phyloP scores from a whole-genome alignment of 2,888 invertebrate species.

The Thysanoteuthis rhombus region DNA sequence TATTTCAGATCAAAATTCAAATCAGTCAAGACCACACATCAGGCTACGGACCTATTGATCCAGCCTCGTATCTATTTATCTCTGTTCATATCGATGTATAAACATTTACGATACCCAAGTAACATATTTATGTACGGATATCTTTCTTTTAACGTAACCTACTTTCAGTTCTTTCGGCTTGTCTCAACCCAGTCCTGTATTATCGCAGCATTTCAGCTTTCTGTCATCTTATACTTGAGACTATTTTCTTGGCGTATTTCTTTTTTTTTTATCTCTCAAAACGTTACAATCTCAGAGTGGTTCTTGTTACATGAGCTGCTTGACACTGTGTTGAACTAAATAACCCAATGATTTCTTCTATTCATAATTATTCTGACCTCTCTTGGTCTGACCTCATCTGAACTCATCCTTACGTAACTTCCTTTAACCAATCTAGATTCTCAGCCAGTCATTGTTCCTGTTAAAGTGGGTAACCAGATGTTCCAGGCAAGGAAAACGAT shows the following conservation, averaged over 20 bases:
- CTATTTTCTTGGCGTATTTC: not conserved
- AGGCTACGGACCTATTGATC: no score
- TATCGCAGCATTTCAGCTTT: not conserved
- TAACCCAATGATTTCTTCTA: not conserved
- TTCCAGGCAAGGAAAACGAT: not conserved
- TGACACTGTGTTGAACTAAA: not conserved
- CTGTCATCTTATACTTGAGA: not conserved
- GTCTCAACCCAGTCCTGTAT: not conserved
- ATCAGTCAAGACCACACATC: no score
- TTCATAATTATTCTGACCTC: not conserved
- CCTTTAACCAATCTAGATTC: not conserved
- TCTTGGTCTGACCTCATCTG: not conserved
- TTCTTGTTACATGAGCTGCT: not conserved
- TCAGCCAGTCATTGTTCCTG: not conserved
- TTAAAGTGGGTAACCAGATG: not conserved
- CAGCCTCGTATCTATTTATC: no score
- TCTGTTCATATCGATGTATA: no score
- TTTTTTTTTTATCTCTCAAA: no score
- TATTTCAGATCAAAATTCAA: no score
- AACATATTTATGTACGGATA: not conserved
- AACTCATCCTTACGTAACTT: not conserved
- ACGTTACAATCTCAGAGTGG: not conserved
- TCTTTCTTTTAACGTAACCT: not conserved
- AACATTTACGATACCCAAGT: no score
- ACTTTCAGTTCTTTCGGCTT: not conserved